Conservation (phyloP, 2,888 invertebrate species). For the Parnassius mnemosyne region DNA sequence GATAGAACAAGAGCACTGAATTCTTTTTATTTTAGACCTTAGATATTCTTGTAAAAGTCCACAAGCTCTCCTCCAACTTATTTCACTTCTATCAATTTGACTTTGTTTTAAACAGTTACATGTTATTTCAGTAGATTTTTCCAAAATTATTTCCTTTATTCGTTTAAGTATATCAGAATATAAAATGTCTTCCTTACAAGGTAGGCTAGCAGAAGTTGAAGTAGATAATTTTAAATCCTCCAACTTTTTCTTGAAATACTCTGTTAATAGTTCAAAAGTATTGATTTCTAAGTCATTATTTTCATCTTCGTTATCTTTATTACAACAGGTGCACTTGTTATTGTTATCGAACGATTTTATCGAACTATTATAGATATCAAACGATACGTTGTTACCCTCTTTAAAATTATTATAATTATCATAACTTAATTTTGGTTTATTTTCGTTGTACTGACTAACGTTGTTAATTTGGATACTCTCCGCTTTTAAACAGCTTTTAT, state of each 20-base stretch:
- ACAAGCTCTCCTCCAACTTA: conserved; percentile 67
- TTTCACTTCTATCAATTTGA: conserved; percentile 36
- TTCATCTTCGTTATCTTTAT: conserved; percentile 35
- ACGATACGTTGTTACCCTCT: background rate
- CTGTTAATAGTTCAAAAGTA: conserved; percentile 60
- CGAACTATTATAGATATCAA: background rate
- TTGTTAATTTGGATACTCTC: conserved; percentile 11
- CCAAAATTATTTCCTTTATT: conserved; percentile 59
- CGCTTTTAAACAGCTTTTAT: conserved; percentile 7
- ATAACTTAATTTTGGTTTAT: background rate
- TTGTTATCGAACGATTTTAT: too few relatives aligned
- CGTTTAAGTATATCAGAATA: conserved; percentile 51
- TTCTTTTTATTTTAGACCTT: conserved; percentile 63
- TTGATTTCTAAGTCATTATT: conserved; percentile 63
- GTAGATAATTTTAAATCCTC: conserved; percentile 47
- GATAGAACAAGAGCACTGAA: conserved; percentile 52
- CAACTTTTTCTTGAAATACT: conserved; percentile 59
- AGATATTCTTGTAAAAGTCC: conserved; percentile 68
- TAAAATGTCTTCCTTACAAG: conserved; percentile 53
- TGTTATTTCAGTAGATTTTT: conserved; percentile 46
- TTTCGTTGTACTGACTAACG: background rate
- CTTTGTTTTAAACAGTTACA: conserved; percentile 47
- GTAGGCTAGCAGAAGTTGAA: conserved; percentile 46
- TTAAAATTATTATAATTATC: background rate
- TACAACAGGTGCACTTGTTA: conserved; percentile 53